A percentile compares a stretch with the other conserved stretches of the same genome.
Conservation (phyloP, 2,113 vertebrate genomes). For the Collichthys lucidus region DNA sequence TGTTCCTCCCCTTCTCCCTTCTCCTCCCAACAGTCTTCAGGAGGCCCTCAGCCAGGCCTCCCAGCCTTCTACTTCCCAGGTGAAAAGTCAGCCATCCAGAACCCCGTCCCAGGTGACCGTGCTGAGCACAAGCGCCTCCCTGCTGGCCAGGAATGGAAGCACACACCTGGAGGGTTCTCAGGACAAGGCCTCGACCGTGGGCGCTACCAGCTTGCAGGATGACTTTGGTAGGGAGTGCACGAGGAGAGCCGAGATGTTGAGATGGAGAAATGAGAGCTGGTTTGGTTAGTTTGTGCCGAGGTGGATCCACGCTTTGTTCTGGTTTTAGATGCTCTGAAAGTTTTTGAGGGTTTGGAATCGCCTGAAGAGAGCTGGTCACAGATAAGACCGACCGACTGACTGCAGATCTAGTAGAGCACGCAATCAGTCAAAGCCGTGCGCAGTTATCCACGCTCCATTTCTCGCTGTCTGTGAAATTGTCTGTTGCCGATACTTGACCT, state of each 20-base stretch:
- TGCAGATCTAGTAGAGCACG: constrained; percentile 20
- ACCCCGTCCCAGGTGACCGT: constrained; percentile 96
- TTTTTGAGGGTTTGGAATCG: constrained; percentile 12
- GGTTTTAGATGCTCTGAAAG: not conserved
- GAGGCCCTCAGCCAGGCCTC: constrained; percentile 95
- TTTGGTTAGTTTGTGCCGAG: not conserved
- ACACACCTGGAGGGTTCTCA: constrained; percentile 95
- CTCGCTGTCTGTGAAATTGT: constrained; percentile 50
- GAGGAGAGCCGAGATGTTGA: constrained; percentile 10
- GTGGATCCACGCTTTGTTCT: not conserved
- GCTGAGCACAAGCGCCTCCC: constrained; percentile 95
- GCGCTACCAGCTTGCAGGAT: constrained; percentile 95
- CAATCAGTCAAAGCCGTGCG: constrained; percentile 51
- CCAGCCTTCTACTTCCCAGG: constrained; percentile 91
- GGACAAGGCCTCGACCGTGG: constrained; percentile 94
- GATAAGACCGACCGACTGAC: constrained; percentile 14
- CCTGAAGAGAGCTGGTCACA: constrained; percentile 24
- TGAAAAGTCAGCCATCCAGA: constrained; percentile 93
- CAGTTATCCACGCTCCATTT: constrained; percentile 74
- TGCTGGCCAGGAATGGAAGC: constrained; percentile 99
- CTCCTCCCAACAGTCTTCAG: constrained; percentile 93
- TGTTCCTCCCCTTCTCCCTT: constrained; percentile 63
- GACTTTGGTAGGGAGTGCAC: constrained; percentile 89
- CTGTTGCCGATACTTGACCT: constrained; percentile 60
- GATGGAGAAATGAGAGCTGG: not conserved